A percentile compares a stretch with the other conserved stretches of the same genome.
Conservation (phyloP, 1,140 invertebrate species). For the Helicoverpa zea region DNA sequence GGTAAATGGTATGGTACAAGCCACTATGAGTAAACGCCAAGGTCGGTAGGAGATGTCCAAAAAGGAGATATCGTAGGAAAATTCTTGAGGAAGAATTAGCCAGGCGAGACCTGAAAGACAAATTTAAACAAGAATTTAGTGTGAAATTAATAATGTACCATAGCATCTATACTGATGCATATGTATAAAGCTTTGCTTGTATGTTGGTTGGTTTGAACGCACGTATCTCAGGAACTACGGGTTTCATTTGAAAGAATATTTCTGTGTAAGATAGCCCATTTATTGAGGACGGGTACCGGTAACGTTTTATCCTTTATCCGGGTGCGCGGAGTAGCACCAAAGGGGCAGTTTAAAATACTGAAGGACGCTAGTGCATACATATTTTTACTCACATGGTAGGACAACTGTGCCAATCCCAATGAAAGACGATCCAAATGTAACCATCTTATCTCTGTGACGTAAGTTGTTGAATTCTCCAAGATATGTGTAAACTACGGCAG, state of each 20-base stretch:
- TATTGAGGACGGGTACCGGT: too few species aligned
- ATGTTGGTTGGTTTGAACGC: too few species aligned
- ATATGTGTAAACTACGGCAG: slow-evolving; percentile 86
- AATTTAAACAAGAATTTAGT: not conserved
- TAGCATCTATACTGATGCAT: too few species aligned
- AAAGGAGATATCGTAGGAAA: slow-evolving; percentile 71
- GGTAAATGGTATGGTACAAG: slow-evolving; percentile 89
- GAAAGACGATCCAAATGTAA: slow-evolving; percentile 82
- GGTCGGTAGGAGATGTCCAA: slow-evolving; percentile 86
- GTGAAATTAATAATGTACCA: too few species aligned
- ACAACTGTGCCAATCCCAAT: slow-evolving; percentile 80
- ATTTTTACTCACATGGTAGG: slow-evolving; percentile 81
- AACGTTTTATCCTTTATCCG: too few species aligned
- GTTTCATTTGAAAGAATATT: too few species aligned
- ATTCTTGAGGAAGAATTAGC: slow-evolving; percentile 89
- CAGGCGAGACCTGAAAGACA: slow-evolving; percentile 88
- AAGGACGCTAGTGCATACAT: too few species aligned
- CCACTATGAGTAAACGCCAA: slow-evolving; percentile 90
- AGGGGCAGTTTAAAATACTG: too few species aligned
- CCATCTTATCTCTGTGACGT: slow-evolving; percentile 84
- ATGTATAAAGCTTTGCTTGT: too few species aligned
- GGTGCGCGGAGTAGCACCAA: too few species aligned
- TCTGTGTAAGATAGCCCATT: too few species aligned
- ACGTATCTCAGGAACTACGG: too few species aligned
- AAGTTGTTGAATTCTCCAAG: slow-evolving; percentile 87